Percentiles rank a stretch among this genome's conserved stretches.
phyloP scores from a whole-genome alignment of 2,888 invertebrate genomes.

The Tillus elongatus region DNA sequence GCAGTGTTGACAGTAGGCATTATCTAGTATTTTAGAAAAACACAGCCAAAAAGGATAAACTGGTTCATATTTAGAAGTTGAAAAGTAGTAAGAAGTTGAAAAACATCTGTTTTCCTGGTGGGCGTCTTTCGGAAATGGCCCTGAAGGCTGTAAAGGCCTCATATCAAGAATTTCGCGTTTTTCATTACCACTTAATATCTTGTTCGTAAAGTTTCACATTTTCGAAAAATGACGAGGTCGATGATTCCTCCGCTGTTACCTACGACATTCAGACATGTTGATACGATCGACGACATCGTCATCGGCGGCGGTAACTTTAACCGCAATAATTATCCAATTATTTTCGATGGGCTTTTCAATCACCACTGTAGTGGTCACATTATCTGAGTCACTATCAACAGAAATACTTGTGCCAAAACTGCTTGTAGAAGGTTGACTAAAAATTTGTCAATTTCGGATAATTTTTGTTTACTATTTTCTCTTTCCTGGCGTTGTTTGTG shows the following conservation, averaged over 20 bases:
- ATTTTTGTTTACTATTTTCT: too few species aligned
- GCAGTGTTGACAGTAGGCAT: conserved; percentile 17
- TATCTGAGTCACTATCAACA: not conserved
- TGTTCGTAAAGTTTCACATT: conserved; percentile 16
- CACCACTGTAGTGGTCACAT: not conserved
- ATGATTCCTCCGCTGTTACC: conserved; percentile 10
- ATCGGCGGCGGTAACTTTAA: conserved; percentile 7
- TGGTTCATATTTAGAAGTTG: conserved; percentile 16
- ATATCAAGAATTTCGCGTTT: conserved; percentile 9
- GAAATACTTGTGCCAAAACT: not conserved
- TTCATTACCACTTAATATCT: conserved; percentile 16
- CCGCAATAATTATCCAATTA: conserved; percentile 6
- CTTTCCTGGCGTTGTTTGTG: too few species aligned
- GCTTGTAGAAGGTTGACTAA: not conserved
- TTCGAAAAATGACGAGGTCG: conserved; percentile 13
- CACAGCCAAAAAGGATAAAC: conserved; percentile 18
- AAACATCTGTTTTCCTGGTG: conserved; percentile 20
- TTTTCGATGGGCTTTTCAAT: conserved; percentile 3
- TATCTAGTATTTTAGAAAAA: conserved; percentile 17
- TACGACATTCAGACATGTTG: conserved; percentile 9
- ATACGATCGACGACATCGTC: too few species aligned
- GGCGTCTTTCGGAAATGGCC: conserved; percentile 10
- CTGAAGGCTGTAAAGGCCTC: conserved; percentile 6
- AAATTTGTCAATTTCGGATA: too few species aligned
- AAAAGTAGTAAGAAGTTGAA: conserved; percentile 15